phyloP scores from a whole-genome alignment of 2,113 vertebrate species.

The Argyrosomus japonicus region DNA sequence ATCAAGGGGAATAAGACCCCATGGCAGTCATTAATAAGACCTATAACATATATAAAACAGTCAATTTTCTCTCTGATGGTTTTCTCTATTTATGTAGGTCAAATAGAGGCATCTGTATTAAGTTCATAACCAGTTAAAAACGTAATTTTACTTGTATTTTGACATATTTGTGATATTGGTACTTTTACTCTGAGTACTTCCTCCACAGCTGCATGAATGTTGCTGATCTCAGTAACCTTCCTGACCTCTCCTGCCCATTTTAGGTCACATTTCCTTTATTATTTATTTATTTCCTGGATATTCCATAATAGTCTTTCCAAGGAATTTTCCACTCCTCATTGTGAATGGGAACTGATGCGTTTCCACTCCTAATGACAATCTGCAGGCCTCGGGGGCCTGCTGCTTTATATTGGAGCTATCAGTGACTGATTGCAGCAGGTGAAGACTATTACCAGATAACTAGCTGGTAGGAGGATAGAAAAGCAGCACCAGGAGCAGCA shows the following conservation, averaged over 20 bases:
- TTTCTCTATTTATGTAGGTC: too few species aligned
- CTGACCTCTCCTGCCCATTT: background rate
- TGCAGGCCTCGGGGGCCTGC: slow-evolving; percentile 14
- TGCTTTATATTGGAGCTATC: slow-evolving; percentile 14
- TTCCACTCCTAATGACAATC: slow-evolving; percentile 8
- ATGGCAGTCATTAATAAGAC: too few species aligned
- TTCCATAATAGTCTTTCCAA: background rate
- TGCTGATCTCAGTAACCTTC: background rate
- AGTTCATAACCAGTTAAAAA: too few species aligned
- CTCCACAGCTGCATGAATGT: too few species aligned
- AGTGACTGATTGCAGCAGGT: slow-evolving; percentile 27
- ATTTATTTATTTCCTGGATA: background rate
- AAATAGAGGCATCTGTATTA: too few species aligned
- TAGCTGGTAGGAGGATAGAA: slow-evolving; percentile 6
- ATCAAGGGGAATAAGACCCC: too few species aligned
- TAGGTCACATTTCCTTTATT: background rate
- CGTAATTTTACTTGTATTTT: too few species aligned
- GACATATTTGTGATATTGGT: too few species aligned
- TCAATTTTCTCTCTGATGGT: too few species aligned
- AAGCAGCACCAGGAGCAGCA: background rate
- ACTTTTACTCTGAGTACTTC: too few species aligned
- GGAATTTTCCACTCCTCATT: background rate
- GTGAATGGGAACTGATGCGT: background rate
- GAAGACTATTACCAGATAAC: slow-evolving; percentile 42
- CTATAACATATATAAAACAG: too few species aligned